phyloP scores from a whole-genome alignment of 2,888 invertebrate genomes.

The Mimumesa dahlbomi region DNA sequence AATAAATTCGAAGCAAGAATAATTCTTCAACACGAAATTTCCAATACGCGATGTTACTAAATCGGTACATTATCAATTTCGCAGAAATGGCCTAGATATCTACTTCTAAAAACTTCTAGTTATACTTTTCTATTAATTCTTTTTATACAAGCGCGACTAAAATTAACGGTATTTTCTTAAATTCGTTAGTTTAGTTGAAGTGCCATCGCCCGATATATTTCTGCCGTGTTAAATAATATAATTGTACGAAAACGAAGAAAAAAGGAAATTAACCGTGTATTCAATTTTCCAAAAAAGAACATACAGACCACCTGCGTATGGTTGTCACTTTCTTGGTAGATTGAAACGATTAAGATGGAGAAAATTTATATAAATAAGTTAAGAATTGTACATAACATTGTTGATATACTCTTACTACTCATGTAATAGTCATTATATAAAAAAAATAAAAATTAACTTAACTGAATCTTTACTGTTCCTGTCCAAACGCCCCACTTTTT shows the following conservation, averaged over 20 bases:
- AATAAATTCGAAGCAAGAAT: constrained; percentile 44
- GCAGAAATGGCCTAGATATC: constrained; percentile 61
- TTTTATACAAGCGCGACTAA: constrained; percentile 65
- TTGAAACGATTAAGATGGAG: constrained; percentile 63
- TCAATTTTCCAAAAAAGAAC: constrained; percentile 48
- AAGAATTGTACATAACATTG: constrained; percentile 77
- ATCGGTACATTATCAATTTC: constrained; percentile 32
- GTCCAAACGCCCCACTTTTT: neutral
- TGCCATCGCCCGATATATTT: constrained; percentile 72
- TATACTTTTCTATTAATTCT: constrained; percentile 66
- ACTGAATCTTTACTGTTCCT: constrained; percentile 35
- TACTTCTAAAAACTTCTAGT: constrained; percentile 49
- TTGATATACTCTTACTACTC: constrained; percentile 76
- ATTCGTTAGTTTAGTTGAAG: constrained; percentile 71
- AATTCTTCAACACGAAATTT: constrained; percentile 37
- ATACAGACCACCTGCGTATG: constrained; percentile 50
- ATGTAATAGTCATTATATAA: constrained; percentile 76
- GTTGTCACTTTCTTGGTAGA: constrained; percentile 65
- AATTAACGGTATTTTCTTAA: constrained; percentile 68
- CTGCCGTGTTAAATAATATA: constrained; percentile 53
- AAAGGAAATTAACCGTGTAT: constrained; percentile 25
- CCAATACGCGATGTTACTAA: constrained; percentile 18
- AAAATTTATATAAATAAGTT: constrained; percentile 53
- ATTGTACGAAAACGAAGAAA: constrained; percentile 42
- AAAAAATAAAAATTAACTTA: constrained; percentile 74